These are phyloP conservation scores for Ceratina calcarata DNA, from an alignment of 1,140 invertebrate genomes.

Conservation along the genomic window DNA sequence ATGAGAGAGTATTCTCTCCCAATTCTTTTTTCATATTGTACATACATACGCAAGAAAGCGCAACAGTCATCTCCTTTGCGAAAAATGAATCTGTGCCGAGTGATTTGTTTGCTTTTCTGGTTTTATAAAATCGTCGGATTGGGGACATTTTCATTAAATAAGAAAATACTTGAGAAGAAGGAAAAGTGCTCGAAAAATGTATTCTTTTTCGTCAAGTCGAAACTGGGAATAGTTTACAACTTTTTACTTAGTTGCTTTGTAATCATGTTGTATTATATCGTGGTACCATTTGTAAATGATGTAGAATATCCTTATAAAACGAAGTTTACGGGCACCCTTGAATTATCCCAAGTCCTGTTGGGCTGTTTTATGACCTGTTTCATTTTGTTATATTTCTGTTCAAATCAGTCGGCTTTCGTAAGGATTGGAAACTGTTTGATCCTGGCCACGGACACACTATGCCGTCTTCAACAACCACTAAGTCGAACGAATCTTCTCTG, in stretches of 20 bases:
- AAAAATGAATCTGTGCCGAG: background rate
- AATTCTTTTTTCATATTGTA: no score
- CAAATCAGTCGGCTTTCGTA: conserved; percentile 11
- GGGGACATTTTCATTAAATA: conserved; percentile 29
- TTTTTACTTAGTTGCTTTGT: conserved; percentile 5
- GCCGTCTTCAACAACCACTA: background rate
- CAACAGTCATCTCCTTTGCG: background rate
- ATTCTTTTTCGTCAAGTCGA: conserved; percentile 10
- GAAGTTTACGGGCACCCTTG: background rate
- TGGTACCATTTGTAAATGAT: background rate
- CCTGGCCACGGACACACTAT: background rate
- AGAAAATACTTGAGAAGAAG: background rate
- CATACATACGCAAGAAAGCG: no score
- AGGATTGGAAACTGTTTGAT: conserved; percentile 37
- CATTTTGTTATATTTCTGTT: conserved; percentile 27
- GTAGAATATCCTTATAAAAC: conserved; percentile 6
- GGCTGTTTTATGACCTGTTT: background rate
- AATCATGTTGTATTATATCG: background rate
- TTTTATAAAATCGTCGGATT: conserved; percentile 55
- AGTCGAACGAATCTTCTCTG: background rate
- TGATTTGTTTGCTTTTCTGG: background rate
- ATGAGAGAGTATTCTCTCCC: no score
- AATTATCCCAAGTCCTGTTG: conserved; percentile 13
- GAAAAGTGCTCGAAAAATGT: background rate
- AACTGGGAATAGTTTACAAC: conserved; percentile 46